phyloP scores from a whole-genome alignment of 2,113 vertebrate genomes.

The Varanus salvator region DNA sequence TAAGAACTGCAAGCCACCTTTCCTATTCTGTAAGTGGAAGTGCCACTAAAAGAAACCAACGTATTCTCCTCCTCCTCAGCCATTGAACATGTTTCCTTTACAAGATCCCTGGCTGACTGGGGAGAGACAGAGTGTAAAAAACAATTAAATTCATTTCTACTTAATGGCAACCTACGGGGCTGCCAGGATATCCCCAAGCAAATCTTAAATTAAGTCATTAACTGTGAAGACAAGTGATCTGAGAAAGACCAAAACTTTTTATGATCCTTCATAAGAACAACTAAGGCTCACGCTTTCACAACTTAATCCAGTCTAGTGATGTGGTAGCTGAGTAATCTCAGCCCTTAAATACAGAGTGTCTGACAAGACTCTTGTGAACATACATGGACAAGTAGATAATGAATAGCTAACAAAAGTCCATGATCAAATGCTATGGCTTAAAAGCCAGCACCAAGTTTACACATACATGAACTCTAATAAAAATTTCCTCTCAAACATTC shows the following conservation, averaged over 20 bases:
- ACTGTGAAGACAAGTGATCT: not conserved
- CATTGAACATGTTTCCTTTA: not conserved
- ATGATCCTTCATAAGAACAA: not conserved
- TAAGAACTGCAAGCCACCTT: not conserved
- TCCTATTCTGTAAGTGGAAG: not conserved
- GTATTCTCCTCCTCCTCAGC: not conserved
- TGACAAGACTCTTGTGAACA: not conserved
- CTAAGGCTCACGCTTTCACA: too few species aligned
- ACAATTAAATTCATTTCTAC: not conserved
- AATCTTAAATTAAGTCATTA: not conserved
- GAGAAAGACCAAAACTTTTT: not conserved
- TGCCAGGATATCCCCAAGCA: not conserved
- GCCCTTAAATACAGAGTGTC: not conserved
- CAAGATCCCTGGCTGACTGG: not conserved
- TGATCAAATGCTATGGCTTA: not conserved
- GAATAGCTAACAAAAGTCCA: not conserved
- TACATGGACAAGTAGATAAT: not conserved
- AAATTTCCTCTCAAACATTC: not conserved
- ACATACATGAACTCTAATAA: not conserved
- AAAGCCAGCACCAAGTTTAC: not conserved
- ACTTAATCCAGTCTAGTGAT: too few species aligned
- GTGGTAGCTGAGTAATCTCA: not conserved
- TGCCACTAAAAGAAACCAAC: not conserved
- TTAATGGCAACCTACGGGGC: rapidly evolving
- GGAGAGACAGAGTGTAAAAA: not conserved